Percentiles rank a stretch among this genome's conserved stretches.
Evolutionary conservation across 2,888 invertebrate species (phyloP).

Genomic region (Hypomecis punctinalis): DNA sequence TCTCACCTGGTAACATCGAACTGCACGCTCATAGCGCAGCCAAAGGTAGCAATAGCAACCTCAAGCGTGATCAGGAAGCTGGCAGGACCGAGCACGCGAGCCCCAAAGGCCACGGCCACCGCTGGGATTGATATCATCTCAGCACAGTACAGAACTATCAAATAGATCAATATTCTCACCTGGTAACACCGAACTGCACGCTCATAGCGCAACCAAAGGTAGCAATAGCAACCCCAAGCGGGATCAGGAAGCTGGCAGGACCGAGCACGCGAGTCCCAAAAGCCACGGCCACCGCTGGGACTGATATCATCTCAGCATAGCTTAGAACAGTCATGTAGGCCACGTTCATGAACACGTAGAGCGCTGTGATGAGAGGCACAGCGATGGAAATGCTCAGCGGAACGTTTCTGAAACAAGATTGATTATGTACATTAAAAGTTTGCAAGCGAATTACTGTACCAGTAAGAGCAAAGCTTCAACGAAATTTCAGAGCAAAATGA

Average conservation of each 20-base stretch:
- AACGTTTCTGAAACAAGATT: slow-evolving; percentile 88
- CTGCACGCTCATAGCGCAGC: slow-evolving; percentile 91
- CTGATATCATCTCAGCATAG: slow-evolving; percentile 88
- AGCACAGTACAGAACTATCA: too few species aligned
- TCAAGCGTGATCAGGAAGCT: slow-evolving; percentile 90
- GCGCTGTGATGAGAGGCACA: slow-evolving; percentile 91
- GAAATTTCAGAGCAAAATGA: too few species aligned
- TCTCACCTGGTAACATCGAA: slow-evolving; percentile 91
- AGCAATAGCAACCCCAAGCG: slow-evolving; percentile 90
- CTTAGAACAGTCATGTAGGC: slow-evolving; percentile 94
- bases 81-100: slow-evolving; percentile 87
- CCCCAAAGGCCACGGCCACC: slow-evolving; percentile 91
- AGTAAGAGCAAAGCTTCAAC: too few species aligned
- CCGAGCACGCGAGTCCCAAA: slow-evolving; percentile 89
- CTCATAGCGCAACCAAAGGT: slow-evolving; percentile 93
- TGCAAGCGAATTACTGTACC: too few species aligned
- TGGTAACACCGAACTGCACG: slow-evolving; percentile 90
- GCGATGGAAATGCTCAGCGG: slow-evolving; percentile 92
- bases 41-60: slow-evolving; percentile 91
- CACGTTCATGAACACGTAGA: slow-evolving; percentile 93
- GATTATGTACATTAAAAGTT: too few species aligned
- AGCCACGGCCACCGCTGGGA: slow-evolving; percentile 92
- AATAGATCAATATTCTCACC: too few species aligned
- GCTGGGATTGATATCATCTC: slow-evolving; percentile 91
- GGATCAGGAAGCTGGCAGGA: slow-evolving; percentile 87